Conservation (phyloP, 2,797 vertebrate species). For the Vultur gryphus region DNA sequence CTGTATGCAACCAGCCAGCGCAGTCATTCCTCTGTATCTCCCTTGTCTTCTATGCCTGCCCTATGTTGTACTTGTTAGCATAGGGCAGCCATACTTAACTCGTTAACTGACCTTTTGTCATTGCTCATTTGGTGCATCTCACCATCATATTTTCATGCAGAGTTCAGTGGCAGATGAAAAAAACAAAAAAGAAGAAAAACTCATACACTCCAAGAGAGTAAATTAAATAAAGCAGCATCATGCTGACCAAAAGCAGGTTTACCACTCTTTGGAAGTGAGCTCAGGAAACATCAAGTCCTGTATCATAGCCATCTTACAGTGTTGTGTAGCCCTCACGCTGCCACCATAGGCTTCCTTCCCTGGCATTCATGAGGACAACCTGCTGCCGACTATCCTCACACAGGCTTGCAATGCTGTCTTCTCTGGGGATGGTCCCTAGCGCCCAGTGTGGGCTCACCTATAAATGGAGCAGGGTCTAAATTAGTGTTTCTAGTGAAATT, state of each 20-base stretch:
- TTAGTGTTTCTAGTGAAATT: background rate
- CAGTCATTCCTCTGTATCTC: background rate
- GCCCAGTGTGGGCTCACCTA: background rate
- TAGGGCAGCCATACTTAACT: background rate
- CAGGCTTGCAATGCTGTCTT: accelerated
- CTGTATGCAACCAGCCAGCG: background rate
- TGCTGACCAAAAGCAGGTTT: background rate
- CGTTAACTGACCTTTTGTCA: background rate
- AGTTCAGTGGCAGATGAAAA: background rate
- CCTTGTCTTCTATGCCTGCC: background rate
- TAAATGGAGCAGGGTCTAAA: background rate
- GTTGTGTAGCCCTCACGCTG: background rate
- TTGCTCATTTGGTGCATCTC: background rate
- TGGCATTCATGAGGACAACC: background rate
- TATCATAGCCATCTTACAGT: accelerated
- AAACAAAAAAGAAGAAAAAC: background rate
- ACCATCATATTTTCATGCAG: background rate
- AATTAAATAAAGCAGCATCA: background rate
- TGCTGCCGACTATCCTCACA: background rate
- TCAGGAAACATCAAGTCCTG: background rate
- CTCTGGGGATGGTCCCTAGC: background rate
- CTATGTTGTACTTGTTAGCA: background rate
- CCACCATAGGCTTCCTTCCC: background rate
- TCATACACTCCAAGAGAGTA: background rate
- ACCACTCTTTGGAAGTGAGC: background rate